Percentiles rank a stretch among this genome's conserved stretches.
phyloP scores from a whole-genome alignment of 2,113 vertebrate genomes.

The Lepisosteus oculatus region DNA sequence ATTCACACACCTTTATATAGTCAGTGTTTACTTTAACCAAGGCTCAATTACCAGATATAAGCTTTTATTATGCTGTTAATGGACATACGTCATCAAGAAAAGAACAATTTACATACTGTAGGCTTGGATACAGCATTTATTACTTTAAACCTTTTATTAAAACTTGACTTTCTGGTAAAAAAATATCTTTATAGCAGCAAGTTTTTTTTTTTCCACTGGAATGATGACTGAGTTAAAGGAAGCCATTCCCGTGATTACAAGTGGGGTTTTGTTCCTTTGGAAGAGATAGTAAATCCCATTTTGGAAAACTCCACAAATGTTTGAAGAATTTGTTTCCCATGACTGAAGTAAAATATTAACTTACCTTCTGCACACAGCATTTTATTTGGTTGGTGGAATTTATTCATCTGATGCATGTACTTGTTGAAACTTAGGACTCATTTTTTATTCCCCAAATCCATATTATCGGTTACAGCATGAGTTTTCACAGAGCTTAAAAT shows the following conservation, averaged over 20 bases:
- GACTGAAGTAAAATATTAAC: constrained; percentile 60
- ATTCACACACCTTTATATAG: too few relatives aligned
- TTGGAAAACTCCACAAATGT: constrained; percentile 52
- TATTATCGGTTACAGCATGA: constrained; percentile 13
- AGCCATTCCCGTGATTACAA: background rate
- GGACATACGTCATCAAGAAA: too few relatives aligned
- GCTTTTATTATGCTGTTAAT: too few relatives aligned
- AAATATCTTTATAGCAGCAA: too few relatives aligned
- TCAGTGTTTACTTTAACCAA: too few relatives aligned
- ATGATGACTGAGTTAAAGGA: background rate
- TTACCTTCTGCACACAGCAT: constrained; percentile 18
- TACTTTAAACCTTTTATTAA: too few relatives aligned
- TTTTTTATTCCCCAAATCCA: constrained; percentile 20
- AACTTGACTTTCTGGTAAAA: too few relatives aligned
- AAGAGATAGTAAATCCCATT: constrained; percentile 38
- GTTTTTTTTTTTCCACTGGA: too few relatives aligned
- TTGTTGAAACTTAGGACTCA: background rate
- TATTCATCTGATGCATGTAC: constrained; percentile 17
- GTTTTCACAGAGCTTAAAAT: background rate
- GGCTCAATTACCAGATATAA: too few relatives aligned
- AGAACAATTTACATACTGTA: too few relatives aligned
- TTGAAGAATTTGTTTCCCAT: constrained; percentile 54
- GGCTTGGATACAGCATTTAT: too few relatives aligned
- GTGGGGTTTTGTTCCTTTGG: constrained; percentile 22
- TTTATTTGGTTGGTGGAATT: constrained; percentile 24